A percentile compares a stretch with the other conserved stretches of the same genome.
Evolutionary conservation across 1,140 invertebrate genomes (phyloP).

Genomic region (Akabosia matsudoensis): DNA sequence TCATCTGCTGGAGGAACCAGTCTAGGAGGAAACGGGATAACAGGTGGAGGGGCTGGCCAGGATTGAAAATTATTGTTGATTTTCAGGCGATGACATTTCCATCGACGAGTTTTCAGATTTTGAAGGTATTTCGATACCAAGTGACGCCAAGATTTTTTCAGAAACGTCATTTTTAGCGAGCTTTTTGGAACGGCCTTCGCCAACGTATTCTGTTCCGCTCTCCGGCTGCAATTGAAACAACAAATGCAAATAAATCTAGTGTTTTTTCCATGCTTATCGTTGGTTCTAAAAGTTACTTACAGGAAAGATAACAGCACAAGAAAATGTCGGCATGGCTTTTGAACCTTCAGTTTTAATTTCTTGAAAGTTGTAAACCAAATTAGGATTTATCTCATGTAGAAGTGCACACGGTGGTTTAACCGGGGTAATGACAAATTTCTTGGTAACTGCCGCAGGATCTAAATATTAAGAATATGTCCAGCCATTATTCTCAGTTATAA

Average conservation of each 20-base stretch:
- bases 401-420: conserved; percentile 20
- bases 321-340: conserved; percentile 34
- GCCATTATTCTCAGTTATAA: no score
- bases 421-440: background rate
- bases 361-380: conserved; percentile 28
- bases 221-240: background rate
- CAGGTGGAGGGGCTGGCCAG: background rate
- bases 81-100: background rate
- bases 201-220: conserved; percentile 25
- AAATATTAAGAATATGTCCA: background rate
- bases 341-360: background rate
- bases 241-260: background rate
- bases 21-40: no score
- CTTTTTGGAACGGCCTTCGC: conserved; percentile 40
- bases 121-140: conserved; percentile 26
- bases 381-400: conserved; percentile 38
- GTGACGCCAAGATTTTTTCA: conserved; percentile 27
- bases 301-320: conserved; percentile 30
- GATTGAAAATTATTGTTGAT: background rate
- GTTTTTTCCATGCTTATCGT: background rate
- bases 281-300: no score
- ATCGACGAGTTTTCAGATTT: background rate
- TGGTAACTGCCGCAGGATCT: background rate
- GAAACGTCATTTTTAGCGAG: conserved; percentile 39
- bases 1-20: no score